Base-by-base conservation (phyloP, 2,113 vertebrate genomes). In the Hypanus sabinus region DNA sequence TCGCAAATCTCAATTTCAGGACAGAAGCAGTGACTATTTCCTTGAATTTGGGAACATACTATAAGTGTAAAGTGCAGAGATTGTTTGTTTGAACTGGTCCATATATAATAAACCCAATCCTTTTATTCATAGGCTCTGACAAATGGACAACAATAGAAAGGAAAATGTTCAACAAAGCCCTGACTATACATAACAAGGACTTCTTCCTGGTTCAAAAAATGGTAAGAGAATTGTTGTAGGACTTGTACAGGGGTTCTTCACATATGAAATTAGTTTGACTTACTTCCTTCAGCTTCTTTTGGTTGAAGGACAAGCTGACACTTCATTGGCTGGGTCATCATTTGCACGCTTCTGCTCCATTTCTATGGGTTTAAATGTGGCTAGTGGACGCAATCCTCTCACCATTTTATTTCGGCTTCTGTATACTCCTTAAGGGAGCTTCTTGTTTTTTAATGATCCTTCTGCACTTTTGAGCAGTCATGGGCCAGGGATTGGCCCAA, bases 161-260 rank as follows among this genome's bases (percentile, higher is more conserved):
- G 95, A 97, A 96, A 94, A 94, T 96, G 95, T 96, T 98, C 96
- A 97, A 97, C 80, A 97, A 98, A 96, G 97, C 98, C 60, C 94
- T 98, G 94, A 96, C 96, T 95, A 96, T 97, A 94, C 97, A 98
- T 95, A 97, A 96, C 94, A 98, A 98, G 96, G 97, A 98, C 95
- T 98, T 98, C 95, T 96, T 96, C 96, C 96, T 97, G 95, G 96
- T 98, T 95, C 98, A 98, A 95, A 98, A 97, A 96, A 97, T 96
- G 95, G 98, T 98, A 97, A 95, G 8, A 75, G 55, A 73, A 27
- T 2, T 93, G 36, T n/a, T 94, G n/a, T n/a, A 24, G 75, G 7
- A 18, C 36, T 20, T 18, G 27, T 80, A 7, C 9, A 7, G 57
- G 83, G 24, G 12, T 5, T 62, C 27, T 30, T 73, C 14, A 5